These are phyloP conservation scores for Siphamia tubifer DNA, from an alignment of 2,113 vertebrate genomes.

Conservation along the genomic window DNA sequence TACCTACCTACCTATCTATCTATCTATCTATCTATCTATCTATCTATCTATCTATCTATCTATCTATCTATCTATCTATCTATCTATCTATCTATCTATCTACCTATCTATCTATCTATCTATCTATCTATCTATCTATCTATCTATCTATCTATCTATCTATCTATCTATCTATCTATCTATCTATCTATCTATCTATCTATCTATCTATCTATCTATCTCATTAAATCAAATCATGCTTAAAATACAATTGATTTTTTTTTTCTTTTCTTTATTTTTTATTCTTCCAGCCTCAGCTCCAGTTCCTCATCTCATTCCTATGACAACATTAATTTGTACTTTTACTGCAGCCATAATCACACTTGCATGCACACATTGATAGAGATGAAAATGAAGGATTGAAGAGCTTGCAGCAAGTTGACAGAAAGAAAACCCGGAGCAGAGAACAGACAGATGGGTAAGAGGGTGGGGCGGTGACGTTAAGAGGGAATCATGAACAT, in stretches of 20 bases:
- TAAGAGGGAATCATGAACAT: constrained; percentile 35
- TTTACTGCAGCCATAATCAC: constrained; percentile 9
- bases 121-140: too few species aligned
- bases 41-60: too few species aligned
- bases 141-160: too few species aligned
- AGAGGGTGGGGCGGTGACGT: neutral
- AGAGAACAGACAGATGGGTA: constrained; percentile 12
- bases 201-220: too few species aligned
- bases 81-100: too few species aligned
- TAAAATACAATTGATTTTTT: neutral
- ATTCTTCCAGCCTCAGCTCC: neutral
- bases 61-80: too few species aligned
- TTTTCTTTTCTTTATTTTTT: neutral
- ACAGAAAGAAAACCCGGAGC: constrained; percentile 6
- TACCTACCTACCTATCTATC: too few species aligned
- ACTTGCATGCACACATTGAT: constrained; percentile 2
- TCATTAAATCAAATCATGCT: neutral
- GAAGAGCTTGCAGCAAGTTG: neutral
- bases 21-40: too few species aligned
- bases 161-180: too few species aligned
- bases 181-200: too few species aligned
- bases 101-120: too few species aligned
- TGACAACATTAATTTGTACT: neutral
- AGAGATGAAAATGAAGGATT: constrained; percentile 46
- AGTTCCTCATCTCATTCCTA: neutral